Evolutionary conservation across 2,113 vertebrate species (phyloP).

Genomic region (Notechis scutatus): DNA sequence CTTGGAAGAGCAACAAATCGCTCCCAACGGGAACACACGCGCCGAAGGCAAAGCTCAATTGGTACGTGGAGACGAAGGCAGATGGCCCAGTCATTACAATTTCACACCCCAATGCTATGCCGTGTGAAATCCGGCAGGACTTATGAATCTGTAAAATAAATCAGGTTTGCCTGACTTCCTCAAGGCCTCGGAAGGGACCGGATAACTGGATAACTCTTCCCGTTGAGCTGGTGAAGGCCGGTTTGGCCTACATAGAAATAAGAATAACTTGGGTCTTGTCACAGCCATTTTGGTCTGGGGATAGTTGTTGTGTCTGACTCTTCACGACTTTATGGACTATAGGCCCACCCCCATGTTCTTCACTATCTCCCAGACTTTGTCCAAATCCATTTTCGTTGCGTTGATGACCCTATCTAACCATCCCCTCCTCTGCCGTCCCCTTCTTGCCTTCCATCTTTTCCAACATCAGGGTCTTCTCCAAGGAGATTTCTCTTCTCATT

Average conservation of each 20-base stretch:
- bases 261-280: background rate
- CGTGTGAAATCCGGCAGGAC: background rate
- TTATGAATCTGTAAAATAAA: background rate
- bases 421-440: too few relatives aligned
- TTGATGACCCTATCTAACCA: too few relatives aligned
- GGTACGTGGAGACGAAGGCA: background rate
- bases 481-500: too few relatives aligned
- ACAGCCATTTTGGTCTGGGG: background rate
- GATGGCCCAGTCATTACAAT: constrained; percentile 13
- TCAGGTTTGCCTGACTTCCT: background rate
- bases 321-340: background rate
- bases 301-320: too few relatives aligned
- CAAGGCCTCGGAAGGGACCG: background rate
- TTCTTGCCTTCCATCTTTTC: too few relatives aligned
- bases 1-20: background rate
- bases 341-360: too few relatives aligned
- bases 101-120: background rate
- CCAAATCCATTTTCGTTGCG: too few relatives aligned
- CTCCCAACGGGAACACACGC: background rate
- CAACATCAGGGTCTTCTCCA: too few relatives aligned
- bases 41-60: background rate
- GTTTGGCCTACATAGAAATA: background rate
- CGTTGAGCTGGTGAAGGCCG: background rate
- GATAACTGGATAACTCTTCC: background rate
- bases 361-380: background rate